These are phyloP conservation scores for Rhagoletis zephyria DNA, from an alignment of 1,140 invertebrate genomes.

Conservation along the genomic window DNA sequence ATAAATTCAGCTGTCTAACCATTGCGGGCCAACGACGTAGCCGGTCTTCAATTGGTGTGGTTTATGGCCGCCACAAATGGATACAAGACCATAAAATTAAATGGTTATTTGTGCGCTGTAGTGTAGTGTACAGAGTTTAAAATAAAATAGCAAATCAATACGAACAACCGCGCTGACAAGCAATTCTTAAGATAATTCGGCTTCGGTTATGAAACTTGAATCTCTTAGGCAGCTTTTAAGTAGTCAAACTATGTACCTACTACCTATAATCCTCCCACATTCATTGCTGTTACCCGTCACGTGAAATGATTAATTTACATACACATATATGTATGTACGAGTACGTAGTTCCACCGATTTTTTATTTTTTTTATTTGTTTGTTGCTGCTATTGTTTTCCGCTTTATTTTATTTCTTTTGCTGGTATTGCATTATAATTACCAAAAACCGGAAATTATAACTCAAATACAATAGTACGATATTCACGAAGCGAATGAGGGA, in stretches of 20 bases:
- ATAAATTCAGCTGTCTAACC: slow-evolving; percentile 30
- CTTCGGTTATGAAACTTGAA: neutral
- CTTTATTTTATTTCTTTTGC: neutral
- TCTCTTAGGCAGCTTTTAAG: neutral
- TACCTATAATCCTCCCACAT: neutral
- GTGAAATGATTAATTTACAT: slow-evolving; percentile 22
- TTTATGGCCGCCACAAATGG: slow-evolving; percentile 1
- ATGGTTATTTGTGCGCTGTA: slow-evolving; percentile 9
- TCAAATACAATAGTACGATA: slow-evolving; percentile 24
- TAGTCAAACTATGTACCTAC: neutral
- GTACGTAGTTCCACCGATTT: neutral
- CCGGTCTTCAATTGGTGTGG: slow-evolving; percentile 19
- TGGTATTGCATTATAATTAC: slow-evolving; percentile 27
- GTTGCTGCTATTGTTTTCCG: neutral
- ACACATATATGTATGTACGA: no score
- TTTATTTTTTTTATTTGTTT: neutral
- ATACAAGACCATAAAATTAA: slow-evolving; percentile 5
- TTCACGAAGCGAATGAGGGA: neutral
- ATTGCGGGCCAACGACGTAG: neutral
- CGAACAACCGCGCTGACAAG: no score
- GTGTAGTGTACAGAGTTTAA: neutral
- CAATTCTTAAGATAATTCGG: no score
- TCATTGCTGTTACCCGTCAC: neutral
- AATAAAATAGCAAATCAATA: neutral
- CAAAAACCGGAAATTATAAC: slow-evolving; percentile 55